phyloP scores from a whole-genome alignment of 2,113 vertebrate genomes.

The Scalopus aquaticus region DNA sequence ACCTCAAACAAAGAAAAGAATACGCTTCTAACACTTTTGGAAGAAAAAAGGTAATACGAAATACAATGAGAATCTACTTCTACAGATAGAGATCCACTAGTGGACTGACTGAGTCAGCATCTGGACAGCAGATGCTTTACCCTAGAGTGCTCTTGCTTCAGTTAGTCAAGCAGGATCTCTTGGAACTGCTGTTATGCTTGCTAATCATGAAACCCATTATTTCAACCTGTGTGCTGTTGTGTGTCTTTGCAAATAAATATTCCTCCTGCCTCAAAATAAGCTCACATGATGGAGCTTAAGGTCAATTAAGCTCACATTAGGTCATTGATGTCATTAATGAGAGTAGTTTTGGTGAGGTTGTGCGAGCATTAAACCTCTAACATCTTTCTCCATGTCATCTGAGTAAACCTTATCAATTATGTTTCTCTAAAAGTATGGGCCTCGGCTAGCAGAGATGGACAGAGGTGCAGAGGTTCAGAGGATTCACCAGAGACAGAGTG shows the following conservation, averaged over 20 bases:
- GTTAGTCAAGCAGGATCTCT: not conserved
- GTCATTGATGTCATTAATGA: not conserved
- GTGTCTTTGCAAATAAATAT: constrained; percentile 35
- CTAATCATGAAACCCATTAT: not conserved
- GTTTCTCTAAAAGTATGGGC: not conserved
- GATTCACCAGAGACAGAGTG: no score
- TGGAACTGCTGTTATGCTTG: no score
- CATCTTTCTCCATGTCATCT: not conserved
- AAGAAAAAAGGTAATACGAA: not conserved
- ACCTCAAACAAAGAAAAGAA: not conserved
- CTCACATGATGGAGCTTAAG: not conserved
- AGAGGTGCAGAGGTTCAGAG: no score
- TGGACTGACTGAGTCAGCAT: not conserved
- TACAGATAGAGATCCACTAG: fast-evolving
- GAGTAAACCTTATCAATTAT: not conserved
- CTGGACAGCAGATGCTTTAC: not conserved
- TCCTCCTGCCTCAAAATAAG: not conserved
- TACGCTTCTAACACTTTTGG: not conserved
- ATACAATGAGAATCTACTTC: not conserved
- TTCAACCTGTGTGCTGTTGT: not conserved
- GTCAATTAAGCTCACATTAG: no score
- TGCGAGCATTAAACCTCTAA: not conserved
- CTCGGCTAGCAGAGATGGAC: no score
- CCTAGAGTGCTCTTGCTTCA: not conserved
- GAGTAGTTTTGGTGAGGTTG: not conserved